Conservation (phyloP, 1,140 invertebrate species). For the Drosophila ficusphila region DNA sequence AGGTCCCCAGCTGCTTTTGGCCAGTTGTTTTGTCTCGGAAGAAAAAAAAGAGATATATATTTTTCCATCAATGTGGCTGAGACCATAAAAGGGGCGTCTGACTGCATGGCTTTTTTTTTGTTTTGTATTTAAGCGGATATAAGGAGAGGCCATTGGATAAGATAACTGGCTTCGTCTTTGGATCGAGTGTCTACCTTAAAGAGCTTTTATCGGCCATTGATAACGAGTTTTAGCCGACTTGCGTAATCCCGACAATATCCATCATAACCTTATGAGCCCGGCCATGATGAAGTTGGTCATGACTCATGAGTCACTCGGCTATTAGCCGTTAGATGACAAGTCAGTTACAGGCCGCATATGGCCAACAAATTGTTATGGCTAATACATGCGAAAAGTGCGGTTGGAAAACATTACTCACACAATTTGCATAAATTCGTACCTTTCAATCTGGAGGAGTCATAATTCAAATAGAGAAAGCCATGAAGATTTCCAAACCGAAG, state of each 20-base stretch:
- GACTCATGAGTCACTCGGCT: conserved; percentile 41
- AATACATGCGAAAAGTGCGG: conserved; percentile 28
- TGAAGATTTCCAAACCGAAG: not conserved
- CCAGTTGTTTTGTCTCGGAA: not conserved
- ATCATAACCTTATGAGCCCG: conserved; percentile 13
- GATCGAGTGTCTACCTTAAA: conserved; percentile 35
- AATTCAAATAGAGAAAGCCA: conserved; percentile 3
- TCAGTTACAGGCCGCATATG: conserved; percentile 16
- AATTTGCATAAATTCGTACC: conserved; percentile 33
- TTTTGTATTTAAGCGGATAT: conserved; percentile 28
- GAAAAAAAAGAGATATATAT: too few relatives aligned
- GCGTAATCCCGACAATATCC: conserved; percentile 54
- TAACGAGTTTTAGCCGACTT: conserved; percentile 52
- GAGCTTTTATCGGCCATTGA: conserved; percentile 62
- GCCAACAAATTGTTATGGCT: conserved; percentile 61
- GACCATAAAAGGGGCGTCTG: conserved; percentile 60
- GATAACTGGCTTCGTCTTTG: conserved; percentile 43
- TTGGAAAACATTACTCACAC: conserved; percentile 47
- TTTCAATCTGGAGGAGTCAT: conserved; percentile 20
- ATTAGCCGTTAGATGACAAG: conserved; percentile 52
- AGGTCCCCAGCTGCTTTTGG: conserved; percentile 31
- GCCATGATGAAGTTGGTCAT: conserved; percentile 43
- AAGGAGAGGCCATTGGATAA: conserved; percentile 48
- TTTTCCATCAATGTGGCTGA: conserved; percentile 13
- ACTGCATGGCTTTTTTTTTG: conserved; percentile 12